These are phyloP conservation scores for Ceratina japonica DNA, from an alignment of 1,140 invertebrate species.

Conservation along the genomic window DNA sequence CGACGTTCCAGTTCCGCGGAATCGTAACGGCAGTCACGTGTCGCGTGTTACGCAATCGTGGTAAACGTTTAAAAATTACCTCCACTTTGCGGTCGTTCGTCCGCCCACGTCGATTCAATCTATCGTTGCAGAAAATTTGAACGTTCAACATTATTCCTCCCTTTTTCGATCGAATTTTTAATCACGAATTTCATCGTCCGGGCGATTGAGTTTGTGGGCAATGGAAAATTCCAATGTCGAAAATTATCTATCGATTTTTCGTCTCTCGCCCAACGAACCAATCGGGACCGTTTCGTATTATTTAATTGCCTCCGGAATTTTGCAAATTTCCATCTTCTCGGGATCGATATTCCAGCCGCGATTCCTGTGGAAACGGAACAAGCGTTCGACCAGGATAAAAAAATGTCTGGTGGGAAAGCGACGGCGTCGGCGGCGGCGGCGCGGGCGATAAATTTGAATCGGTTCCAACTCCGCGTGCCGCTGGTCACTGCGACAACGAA, in stretches of 20 bases:
- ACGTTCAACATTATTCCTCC: not conserved
- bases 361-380: no score
- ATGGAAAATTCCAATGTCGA: not conserved
- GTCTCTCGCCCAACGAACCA: no score
- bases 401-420: not conserved
- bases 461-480: slow-evolving; percentile 4
- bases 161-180: not conserved
- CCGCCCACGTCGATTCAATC: not conserved
- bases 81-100: not conserved
- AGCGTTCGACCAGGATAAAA: not conserved
- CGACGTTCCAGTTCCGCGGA: no score
- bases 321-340: not conserved
- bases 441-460: slow-evolving; percentile 36
- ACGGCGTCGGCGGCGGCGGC: no score
- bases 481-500: slow-evolving; percentile 11
- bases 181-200: not conserved
- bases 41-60: not conserved
- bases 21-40: not conserved
- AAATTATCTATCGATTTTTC: not conserved
- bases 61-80: not conserved
- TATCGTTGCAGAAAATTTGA: not conserved
- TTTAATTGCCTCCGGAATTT: no score
- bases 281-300: no score
- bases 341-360: no score
- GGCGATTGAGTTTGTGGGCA: not conserved